phyloP scores from a whole-genome alignment of 2,888 invertebrate species.

The Tupiocoris notatus region DNA sequence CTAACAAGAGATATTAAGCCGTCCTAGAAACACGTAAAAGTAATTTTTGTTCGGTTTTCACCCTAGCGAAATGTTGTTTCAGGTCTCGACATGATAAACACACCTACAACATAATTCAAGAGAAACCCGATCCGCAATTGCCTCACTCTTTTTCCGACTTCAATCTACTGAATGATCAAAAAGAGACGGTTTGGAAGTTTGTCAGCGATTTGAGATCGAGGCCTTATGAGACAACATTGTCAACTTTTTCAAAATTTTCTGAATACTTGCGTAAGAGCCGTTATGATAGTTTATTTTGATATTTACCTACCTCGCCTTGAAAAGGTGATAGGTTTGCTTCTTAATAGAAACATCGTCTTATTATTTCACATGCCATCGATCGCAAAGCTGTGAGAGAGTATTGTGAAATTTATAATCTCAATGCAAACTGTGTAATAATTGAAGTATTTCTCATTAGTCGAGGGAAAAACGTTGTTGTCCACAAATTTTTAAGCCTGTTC shows the following conservation, averaged over 20 bases:
- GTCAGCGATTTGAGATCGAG: slow-evolving; percentile 63
- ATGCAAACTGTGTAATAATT: no score
- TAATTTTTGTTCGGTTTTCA: no score
- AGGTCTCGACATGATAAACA: slow-evolving; percentile 72
- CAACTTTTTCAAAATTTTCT: slow-evolving; percentile 82
- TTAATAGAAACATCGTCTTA: neutral
- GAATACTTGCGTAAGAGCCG: slow-evolving; percentile 70
- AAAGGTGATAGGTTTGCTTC: no score
- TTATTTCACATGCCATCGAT: neutral
- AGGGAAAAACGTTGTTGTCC: neutral
- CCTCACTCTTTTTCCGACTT: slow-evolving; percentile 85
- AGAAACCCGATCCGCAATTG: slow-evolving; percentile 64
- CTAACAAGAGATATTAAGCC: no score
- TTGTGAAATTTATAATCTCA: no score
- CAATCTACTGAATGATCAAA: slow-evolving; percentile 72
- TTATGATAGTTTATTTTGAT: slow-evolving; percentile 13
- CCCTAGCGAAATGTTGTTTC: no score
- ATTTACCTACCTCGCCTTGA: neutral
- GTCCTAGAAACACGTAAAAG: no score
- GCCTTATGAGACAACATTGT: slow-evolving; percentile 80
- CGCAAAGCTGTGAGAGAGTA: neutral
- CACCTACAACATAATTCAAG: slow-evolving; percentile 69
- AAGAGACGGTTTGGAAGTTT: slow-evolving; percentile 67
- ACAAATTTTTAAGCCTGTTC: neutral
- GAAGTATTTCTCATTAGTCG: no score